Evolutionary conservation across 2,888 invertebrate species (phyloP).

Genomic region (Meloe dianella): DNA sequence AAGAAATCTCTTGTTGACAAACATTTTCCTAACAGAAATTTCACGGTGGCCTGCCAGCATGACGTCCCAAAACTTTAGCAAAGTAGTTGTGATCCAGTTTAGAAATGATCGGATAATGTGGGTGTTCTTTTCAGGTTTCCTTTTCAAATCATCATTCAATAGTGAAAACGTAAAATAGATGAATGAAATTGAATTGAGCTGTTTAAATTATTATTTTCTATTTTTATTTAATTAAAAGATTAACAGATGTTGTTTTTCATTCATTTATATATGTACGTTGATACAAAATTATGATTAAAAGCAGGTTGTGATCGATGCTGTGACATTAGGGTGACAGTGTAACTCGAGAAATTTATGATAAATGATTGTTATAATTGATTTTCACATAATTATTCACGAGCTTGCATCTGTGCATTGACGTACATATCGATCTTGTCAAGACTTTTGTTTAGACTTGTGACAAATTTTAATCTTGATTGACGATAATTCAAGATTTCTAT

Average conservation of each 20-base stretch:
- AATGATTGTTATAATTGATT: slow-evolving; percentile 60
- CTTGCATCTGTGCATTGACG: slow-evolving; percentile 59
- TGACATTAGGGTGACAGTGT: slow-evolving; percentile 41
- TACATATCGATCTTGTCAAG: slow-evolving; percentile 46
- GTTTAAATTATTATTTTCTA: background rate
- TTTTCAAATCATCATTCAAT: background rate
- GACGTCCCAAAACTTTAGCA: slow-evolving; percentile 23
- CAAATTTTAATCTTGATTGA: background rate
- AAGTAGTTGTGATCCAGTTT: slow-evolving; percentile 4
- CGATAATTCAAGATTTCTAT: background rate
- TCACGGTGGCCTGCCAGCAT: slow-evolving; percentile 58
- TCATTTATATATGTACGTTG: slow-evolving; percentile 40
- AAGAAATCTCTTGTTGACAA: slow-evolving; percentile 58
- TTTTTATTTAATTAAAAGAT: background rate
- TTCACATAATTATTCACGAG: slow-evolving; percentile 59
- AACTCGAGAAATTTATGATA: slow-evolving; percentile 53
- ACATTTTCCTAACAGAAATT: slow-evolving; percentile 58
- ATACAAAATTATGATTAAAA: slow-evolving; percentile 50
- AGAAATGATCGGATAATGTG: background rate
- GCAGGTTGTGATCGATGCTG: slow-evolving; percentile 55
- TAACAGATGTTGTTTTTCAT: slow-evolving; percentile 14
- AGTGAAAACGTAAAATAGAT: background rate
- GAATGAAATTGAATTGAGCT: background rate
- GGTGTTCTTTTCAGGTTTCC: background rate
- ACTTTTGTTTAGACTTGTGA: slow-evolving; percentile 17